Base-by-base conservation (phyloP, 1,140 invertebrate species). In the Diorhabda carinulata region DNA sequence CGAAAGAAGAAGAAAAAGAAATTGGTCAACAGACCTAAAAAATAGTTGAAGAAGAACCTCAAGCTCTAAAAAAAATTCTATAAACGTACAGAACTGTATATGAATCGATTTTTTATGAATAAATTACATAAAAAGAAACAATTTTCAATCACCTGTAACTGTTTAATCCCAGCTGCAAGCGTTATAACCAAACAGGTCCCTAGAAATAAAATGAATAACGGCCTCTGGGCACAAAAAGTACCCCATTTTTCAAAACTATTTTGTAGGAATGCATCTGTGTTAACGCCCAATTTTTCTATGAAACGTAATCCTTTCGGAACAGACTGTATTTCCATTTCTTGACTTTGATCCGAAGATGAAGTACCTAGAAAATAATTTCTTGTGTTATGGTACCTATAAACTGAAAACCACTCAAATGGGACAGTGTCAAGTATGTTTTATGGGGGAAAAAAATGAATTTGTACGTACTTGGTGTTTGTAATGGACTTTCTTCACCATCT, bases 221-320 rank as follows among this genome's bases (percentile, higher is more conserved):
- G 94, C 73, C 90, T 84, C 43, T 84, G 86, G 0, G 96, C 94
- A 83, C 94, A 97, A 4, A 88, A 87, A 56, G 83, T 88, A 3
- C 94, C 95, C 91, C 92, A 95, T 70, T 82, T 84, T 63, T 88
- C 87, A 82, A 97, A 97, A 75, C 90, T 86, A 45, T 86, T 82
- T 77, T 94, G 89, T 58, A 98, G 81, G 67, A 86, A 84, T 64
- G 86, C 85, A 78, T 97, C 94, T 2, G 92, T 90, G 61, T 86
- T 85, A 0, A 90, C 90, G 7, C 93, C 94, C 43, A 93, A 82
- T 70, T 85, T 88, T 83, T 95, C 92, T 72, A 92, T 86, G 74
- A 88, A 87, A 0, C 87, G 87, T 2, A 88, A 86, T 43, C 76
- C 74, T 64, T 83, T 83, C 60, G 82, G 83, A 40, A 80, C 75